phyloP scores from a whole-genome alignment of 2,888 invertebrate species.

The Rhingia rostrata region DNA sequence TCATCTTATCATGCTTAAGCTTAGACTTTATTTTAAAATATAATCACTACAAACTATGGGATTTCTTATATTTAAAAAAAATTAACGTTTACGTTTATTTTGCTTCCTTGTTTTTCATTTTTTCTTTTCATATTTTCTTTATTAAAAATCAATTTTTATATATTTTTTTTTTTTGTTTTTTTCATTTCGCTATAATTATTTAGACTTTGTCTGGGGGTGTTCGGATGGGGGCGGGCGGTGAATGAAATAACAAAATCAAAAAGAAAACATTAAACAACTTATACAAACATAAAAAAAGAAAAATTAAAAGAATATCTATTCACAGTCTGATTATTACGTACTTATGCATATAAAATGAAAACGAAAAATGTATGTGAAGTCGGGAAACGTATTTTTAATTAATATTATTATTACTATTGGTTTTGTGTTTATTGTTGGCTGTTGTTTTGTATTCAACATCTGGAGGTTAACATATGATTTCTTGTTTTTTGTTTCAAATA shows the following conservation, averaged over 20 bases:
- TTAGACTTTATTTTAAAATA: constrained; percentile 30
- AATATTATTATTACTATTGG: constrained; percentile 18
- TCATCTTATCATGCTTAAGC: constrained; percentile 22
- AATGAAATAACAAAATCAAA: constrained; percentile 10
- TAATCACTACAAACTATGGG: constrained; percentile 45
- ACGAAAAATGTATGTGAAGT: constrained; percentile 11
- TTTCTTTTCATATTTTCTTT: too few species aligned
- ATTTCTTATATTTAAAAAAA: constrained; percentile 34
- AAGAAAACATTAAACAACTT: constrained; percentile 27
- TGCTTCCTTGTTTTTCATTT: constrained; percentile 12
- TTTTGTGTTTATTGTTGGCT: constrained; percentile 35
- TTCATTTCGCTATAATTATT: constrained; percentile 25
- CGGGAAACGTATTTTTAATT: constrained; percentile 1
- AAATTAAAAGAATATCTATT: constrained; percentile 19
- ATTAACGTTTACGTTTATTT: constrained; percentile 13
- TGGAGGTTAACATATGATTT: constrained; percentile 58
- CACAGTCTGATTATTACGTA: constrained; percentile 34
- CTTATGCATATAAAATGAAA: not conserved
- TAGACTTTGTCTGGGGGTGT: constrained; percentile 1
- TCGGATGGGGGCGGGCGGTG: not conserved
- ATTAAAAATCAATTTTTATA: constrained; percentile 28
- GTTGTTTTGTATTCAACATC: constrained; percentile 29
- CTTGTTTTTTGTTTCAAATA: constrained; percentile 37
- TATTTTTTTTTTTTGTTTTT: not conserved
- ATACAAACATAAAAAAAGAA: constrained; percentile 7